Conservation (phyloP, 2,888 invertebrate genomes). For the Drosophila recens region DNA sequence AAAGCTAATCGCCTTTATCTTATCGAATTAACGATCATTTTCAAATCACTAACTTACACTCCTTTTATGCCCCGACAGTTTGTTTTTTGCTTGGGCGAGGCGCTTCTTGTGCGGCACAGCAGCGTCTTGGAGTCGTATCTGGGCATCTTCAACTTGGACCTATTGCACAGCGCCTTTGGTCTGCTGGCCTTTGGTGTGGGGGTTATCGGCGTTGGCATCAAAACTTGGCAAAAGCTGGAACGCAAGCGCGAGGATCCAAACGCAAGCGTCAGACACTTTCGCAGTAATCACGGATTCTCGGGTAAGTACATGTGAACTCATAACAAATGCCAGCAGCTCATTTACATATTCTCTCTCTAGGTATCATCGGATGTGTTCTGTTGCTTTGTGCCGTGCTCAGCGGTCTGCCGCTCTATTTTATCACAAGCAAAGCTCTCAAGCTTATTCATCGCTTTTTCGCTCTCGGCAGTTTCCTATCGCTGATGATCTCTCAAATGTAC, state of each 20-base stretch:
- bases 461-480: constrained; percentile 69
- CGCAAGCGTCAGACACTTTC: constrained; percentile 77
- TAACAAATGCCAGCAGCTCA: constrained; percentile 10
- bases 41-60: neutral
- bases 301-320: constrained; percentile 59
- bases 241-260: constrained; percentile 74
- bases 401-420: constrained; percentile 58
- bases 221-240: constrained; percentile 64
- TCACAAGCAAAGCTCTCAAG: constrained; percentile 39
- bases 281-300: constrained; percentile 76
- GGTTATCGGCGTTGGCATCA: constrained; percentile 71
- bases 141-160: constrained; percentile 58
- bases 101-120: constrained; percentile 79
- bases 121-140: constrained; percentile 54
- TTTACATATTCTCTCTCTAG: constrained; percentile 52
- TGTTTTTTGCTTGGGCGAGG: constrained; percentile 80
- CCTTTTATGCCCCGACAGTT: constrained; percentile 61
- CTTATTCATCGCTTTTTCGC: constrained; percentile 73
- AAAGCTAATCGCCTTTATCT: no score
- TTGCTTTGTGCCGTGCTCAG: constrained; percentile 68
- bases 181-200: constrained; percentile 77
- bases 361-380: constrained; percentile 75
- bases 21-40: neutral
- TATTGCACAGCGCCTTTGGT: constrained; percentile 75
- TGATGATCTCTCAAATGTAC: constrained; percentile 77